These are phyloP conservation scores for Bubo scandiacus DNA, from an alignment of 2,113 vertebrate genomes.

Conservation along the genomic window DNA sequence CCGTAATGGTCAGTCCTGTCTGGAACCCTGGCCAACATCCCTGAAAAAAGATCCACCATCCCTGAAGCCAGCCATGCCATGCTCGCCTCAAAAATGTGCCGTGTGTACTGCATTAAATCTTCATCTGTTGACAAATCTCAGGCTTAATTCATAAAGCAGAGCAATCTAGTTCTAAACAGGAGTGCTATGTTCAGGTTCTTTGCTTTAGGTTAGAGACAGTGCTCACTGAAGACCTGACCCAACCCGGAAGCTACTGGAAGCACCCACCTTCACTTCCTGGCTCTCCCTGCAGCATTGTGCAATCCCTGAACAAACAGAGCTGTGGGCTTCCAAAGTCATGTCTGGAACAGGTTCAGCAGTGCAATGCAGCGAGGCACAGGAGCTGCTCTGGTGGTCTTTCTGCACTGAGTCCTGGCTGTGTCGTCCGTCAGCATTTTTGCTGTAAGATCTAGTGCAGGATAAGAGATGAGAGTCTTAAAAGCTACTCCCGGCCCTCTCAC, in stretches of 20 bases:
- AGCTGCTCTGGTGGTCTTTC: constrained; percentile 36
- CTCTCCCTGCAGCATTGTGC: constrained; percentile 21
- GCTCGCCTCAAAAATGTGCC: background rate
- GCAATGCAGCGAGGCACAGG: background rate
- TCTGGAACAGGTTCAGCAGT: background rate
- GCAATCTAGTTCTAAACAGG: background rate
- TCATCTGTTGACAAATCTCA: background rate
- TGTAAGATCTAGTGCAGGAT: constrained; percentile 65
- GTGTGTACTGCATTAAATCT: too few species aligned
- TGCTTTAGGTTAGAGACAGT: background rate
- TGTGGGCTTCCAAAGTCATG: background rate
- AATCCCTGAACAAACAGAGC: background rate
- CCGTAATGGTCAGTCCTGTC: rapidly evolving
- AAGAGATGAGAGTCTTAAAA: background rate
- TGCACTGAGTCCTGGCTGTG: constrained; percentile 56
- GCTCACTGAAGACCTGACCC: background rate
- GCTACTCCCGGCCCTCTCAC: background rate
- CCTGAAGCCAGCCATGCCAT: background rate
- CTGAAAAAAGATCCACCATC: background rate
- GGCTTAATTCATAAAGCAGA: background rate
- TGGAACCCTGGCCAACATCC: background rate
- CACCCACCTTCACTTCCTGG: constrained; percentile 63
- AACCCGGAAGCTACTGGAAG: background rate
- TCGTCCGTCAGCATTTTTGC: constrained; percentile 60
- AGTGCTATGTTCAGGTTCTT: background rate